Evolutionary conservation across 2,888 invertebrate genomes (phyloP).

Genomic region (Panopea generosa): DNA sequence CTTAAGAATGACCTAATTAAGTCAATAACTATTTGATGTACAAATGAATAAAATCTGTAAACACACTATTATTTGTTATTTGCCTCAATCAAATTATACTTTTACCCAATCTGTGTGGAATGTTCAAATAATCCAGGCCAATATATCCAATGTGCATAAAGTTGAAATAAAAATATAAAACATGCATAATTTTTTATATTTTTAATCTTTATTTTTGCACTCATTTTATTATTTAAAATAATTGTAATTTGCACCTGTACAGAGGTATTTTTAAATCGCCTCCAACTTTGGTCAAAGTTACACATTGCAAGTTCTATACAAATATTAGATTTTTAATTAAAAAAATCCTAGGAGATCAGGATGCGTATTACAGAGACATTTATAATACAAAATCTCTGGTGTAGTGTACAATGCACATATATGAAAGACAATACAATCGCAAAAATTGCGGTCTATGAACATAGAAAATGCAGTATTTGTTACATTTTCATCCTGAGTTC

Average conservation of each 20-base stretch:
- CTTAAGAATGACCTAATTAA: too few species aligned
- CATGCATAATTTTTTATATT: slow-evolving; percentile 58
- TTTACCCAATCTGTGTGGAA: too few species aligned
- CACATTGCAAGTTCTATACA: slow-evolving; percentile 60
- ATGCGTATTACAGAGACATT: slow-evolving; percentile 48
- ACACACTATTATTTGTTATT: too few species aligned
- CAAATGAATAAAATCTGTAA: too few species aligned
- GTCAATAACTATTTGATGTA: too few species aligned
- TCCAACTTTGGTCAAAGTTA: slow-evolving; percentile 59
- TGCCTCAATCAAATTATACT: too few species aligned
- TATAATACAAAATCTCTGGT: too few species aligned
- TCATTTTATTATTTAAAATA: slow-evolving; percentile 60
- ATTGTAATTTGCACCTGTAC: slow-evolving; percentile 61
- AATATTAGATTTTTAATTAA: slow-evolving; percentile 59
- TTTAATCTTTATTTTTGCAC: slow-evolving; percentile 62
- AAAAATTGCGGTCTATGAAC: slow-evolving; percentile 32
- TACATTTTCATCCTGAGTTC: slow-evolving; percentile 24
- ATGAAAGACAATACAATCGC: slow-evolving; percentile 68
- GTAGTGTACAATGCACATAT: slow-evolving; percentile 7
- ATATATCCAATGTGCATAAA: too few species aligned
- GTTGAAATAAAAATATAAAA: too few species aligned
- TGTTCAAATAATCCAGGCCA: too few species aligned
- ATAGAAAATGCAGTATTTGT: slow-evolving; percentile 37
- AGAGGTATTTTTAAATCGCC: slow-evolving; percentile 44
- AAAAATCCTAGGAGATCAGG: slow-evolving; percentile 69